phyloP scores from a whole-genome alignment of 2,113 vertebrate genomes.

The Pseudolaguvia tuberculata region DNA sequence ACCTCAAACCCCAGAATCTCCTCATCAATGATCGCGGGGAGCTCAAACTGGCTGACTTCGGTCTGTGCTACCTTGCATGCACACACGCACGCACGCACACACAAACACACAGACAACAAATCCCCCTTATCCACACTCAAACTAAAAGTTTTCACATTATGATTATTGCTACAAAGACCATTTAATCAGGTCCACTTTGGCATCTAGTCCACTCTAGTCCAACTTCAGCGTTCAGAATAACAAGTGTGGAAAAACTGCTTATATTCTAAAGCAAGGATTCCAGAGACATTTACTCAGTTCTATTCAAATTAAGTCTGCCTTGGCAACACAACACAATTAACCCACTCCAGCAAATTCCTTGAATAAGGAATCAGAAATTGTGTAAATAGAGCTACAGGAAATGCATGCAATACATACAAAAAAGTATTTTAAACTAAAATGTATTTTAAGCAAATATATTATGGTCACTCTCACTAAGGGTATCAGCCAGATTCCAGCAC shows the following conservation, averaged over 20 bases:
- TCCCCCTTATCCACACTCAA: not conserved
- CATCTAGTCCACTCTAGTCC: not conserved
- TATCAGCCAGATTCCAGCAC: too few relatives aligned
- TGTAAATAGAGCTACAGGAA: too few relatives aligned
- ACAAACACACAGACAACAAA: conserved; percentile 4
- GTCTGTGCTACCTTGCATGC: conserved; percentile 42
- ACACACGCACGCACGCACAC: not conserved
- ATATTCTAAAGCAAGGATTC: not conserved
- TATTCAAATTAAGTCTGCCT: not conserved
- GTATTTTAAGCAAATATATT: too few relatives aligned
- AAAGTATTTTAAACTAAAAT: too few relatives aligned
- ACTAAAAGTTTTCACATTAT: not conserved
- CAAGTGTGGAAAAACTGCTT: too few relatives aligned
- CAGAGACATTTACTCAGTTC: not conserved
- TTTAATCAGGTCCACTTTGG: not conserved
- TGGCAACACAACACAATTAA: not conserved
- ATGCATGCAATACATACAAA: too few relatives aligned
- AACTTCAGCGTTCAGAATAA: not conserved
- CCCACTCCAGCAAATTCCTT: not conserved
- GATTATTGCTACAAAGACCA: too few relatives aligned
- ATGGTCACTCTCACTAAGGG: too few relatives aligned
- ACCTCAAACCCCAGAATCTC: conserved; percentile 74
- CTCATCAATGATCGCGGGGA: conserved; percentile 73
- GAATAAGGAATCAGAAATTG: too few relatives aligned
- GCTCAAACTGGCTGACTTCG: conserved; percentile 72